Evolutionary conservation across 2,888 invertebrate species (phyloP).

Genomic region (Lordiphosa fenestrarum): DNA sequence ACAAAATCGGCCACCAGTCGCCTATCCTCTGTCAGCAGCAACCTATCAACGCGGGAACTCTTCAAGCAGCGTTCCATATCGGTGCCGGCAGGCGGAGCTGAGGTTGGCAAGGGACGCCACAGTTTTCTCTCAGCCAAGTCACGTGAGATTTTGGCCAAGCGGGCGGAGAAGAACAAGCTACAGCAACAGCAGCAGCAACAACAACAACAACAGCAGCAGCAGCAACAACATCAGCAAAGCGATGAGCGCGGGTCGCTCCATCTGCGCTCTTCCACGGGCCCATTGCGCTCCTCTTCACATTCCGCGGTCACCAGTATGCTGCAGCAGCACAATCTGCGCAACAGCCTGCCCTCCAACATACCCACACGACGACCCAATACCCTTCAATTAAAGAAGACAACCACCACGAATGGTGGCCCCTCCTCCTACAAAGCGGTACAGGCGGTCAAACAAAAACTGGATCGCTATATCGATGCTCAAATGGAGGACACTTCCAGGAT

Average conservation of each 20-base stretch:
- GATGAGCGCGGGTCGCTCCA: slow-evolving; percentile 55
- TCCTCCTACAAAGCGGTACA: slow-evolving; percentile 63
- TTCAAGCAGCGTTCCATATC: slow-evolving; percentile 80
- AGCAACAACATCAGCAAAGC: slow-evolving; percentile 54
- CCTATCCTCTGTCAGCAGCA: slow-evolving; percentile 78
- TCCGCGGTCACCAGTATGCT: slow-evolving; percentile 70
- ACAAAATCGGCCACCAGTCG: slow-evolving; percentile 79
- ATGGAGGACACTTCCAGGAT: slow-evolving; percentile 35
- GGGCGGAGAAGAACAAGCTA: slow-evolving; percentile 78
- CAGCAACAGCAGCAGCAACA: slow-evolving; percentile 67
- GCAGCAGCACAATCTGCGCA: slow-evolving; percentile 69
- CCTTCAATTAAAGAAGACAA: slow-evolving; percentile 74
- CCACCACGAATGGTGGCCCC: slow-evolving; percentile 55
- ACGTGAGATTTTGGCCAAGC: slow-evolving; percentile 79
- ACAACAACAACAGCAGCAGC: slow-evolving; percentile 57
- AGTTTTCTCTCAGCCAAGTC: slow-evolving; percentile 80
- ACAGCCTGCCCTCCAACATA: slow-evolving; percentile 78
- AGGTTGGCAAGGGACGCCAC: slow-evolving; percentile 56
- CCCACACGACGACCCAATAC: slow-evolving; percentile 78
- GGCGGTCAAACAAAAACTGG: slow-evolving; percentile 76
- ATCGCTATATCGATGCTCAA: slow-evolving; percentile 72
- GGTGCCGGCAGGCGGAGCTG: slow-evolving; percentile 71
- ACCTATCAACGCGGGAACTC: slow-evolving; percentile 77
- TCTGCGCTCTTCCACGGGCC: slow-evolving; percentile 49
- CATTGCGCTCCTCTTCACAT: slow-evolving; percentile 75